These are phyloP conservation scores for Leptarthrus brevirostris DNA, from an alignment of 2,888 invertebrate species.

Conservation along the genomic window DNA sequence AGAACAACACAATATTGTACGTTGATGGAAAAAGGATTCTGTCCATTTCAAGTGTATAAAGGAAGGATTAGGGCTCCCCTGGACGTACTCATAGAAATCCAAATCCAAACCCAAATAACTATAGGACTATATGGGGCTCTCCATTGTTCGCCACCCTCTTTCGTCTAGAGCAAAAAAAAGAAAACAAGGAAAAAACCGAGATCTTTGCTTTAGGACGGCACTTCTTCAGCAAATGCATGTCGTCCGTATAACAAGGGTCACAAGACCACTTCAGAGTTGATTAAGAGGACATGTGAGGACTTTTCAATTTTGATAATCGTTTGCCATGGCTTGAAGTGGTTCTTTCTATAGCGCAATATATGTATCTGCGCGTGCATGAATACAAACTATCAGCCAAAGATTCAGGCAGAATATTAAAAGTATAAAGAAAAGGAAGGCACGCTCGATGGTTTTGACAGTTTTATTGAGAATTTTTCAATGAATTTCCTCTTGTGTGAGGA, in stretches of 20 bases:
- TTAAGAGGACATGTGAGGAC: conserved; percentile 51
- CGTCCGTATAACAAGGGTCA: conserved; percentile 42
- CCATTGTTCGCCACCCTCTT: conserved; percentile 3
- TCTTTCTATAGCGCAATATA: not conserved
- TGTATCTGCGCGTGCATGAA: not conserved
- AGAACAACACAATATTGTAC: conserved; percentile 10
- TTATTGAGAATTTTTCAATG: conserved; percentile 28
- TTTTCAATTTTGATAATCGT: conserved; percentile 51
- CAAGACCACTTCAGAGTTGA: conserved; percentile 49
- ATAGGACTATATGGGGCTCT: conserved; percentile 6
- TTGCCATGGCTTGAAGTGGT: conserved; percentile 40
- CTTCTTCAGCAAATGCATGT: conserved; percentile 11
- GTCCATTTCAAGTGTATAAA: conserved; percentile 47
- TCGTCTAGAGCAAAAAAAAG: conserved; percentile 12
- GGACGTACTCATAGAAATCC: conserved; percentile 24
- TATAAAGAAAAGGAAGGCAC: conserved; percentile 1
- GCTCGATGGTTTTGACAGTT: conserved; percentile 17
- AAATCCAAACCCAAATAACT: conserved; percentile 27
- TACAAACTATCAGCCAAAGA: not conserved
- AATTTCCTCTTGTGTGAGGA: not conserved
- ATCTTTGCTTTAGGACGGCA: conserved; percentile 38
- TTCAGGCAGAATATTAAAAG: conserved; percentile 6
- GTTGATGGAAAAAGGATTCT: conserved; percentile 46
- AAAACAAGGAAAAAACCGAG: conserved; percentile 28
- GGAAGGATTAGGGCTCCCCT: conserved; percentile 38